These are phyloP conservation scores for Rhinella marina DNA, from an alignment of 2,797 vertebrate species.

Conservation along the genomic window DNA sequence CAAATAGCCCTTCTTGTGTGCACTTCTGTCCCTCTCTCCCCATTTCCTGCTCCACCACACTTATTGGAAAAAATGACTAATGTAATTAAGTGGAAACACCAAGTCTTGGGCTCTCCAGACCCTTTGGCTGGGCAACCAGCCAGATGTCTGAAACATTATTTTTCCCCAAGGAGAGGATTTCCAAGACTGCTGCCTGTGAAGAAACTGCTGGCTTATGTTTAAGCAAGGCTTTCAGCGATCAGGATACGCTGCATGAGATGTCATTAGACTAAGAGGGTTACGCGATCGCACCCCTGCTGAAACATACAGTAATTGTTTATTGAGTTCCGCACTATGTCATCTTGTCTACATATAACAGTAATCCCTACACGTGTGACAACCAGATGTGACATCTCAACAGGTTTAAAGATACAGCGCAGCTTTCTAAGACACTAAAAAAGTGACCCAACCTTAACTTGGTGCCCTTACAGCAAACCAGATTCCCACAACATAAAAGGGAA, in stretches of 20 bases:
- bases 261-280: conserved; percentile 24
- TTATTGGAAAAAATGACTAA: conserved; percentile 31
- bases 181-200: conserved; percentile 41
- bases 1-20: background rate
- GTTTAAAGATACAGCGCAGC: background rate
- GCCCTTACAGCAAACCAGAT: background rate
- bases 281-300: conserved; percentile 21
- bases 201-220: conserved; percentile 39
- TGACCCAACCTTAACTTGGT: background rate
- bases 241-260: conserved; percentile 41
- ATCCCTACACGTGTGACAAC: conserved; percentile 8
- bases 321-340: background rate
- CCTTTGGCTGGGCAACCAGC: conserved; percentile 34
- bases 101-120: conserved; percentile 37
- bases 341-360: background rate
- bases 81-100: conserved; percentile 53
- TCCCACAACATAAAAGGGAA: background rate
- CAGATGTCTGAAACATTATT: conserved; percentile 52
- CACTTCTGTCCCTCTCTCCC: background rate
- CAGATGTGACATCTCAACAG: background rate
- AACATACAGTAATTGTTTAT: conserved; percentile 42
- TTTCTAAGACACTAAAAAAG: conserved; percentile 25
- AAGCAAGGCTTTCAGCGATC: conserved; percentile 17
- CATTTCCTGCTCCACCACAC: conserved; percentile 23
- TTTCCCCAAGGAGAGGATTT: conserved; percentile 50